Conservation (phyloP, 2,113 vertebrate genomes). For the Hyaena hyaena region DNA sequence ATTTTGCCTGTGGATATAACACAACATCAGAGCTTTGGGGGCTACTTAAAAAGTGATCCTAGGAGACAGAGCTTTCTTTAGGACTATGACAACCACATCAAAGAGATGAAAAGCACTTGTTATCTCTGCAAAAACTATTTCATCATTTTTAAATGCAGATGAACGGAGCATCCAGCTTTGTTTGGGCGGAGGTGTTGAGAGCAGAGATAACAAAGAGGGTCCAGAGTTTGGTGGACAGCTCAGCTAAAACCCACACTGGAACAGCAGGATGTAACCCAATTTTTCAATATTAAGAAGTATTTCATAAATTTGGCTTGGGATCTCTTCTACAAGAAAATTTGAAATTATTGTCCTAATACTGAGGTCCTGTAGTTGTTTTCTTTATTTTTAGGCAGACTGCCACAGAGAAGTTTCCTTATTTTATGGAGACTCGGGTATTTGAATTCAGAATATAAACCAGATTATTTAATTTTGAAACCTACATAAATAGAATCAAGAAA, state of each 20-base stretch:
- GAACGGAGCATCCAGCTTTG: neutral
- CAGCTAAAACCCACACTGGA: neutral
- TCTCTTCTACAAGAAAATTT: neutral
- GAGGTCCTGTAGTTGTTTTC: neutral
- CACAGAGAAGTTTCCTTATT: neutral
- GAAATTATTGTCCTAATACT: neutral
- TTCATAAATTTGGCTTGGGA: neutral
- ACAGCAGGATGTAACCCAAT: neutral
- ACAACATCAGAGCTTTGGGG: neutral
- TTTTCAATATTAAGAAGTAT: neutral
- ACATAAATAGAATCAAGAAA: neutral
- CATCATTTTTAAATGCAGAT: neutral
- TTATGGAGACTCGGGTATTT: neutral
- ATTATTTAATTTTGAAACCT: constrained; percentile 5
- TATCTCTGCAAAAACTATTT: neutral
- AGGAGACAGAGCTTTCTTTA: neutral
- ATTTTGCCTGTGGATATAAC: neutral
- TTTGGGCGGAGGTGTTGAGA: neutral
- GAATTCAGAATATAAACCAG: neutral
- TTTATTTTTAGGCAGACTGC: neutral
- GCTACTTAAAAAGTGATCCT: neutral
- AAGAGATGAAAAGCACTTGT: neutral
- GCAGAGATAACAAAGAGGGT: neutral
- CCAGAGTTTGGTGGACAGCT: neutral
- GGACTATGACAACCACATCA: neutral